Evolutionary conservation across 2,797 vertebrate species (phyloP).

Genomic region (Mallotus villosus): DNA sequence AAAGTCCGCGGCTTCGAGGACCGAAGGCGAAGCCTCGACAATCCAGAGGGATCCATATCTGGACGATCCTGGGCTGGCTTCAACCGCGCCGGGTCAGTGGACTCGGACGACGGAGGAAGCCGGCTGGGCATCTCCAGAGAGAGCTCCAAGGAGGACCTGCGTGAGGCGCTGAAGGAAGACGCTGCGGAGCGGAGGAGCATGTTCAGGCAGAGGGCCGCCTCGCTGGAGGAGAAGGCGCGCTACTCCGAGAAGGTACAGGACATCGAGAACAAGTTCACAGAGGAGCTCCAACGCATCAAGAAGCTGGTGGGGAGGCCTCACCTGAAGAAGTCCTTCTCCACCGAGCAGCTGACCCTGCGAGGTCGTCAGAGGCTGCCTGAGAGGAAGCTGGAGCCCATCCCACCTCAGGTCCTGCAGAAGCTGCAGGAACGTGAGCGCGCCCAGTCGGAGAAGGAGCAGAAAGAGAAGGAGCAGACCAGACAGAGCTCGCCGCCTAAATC

Average conservation of each 20-base stretch:
- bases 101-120: constrained; percentile 83
- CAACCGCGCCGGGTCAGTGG: constrained; percentile 87
- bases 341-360: constrained; percentile 76
- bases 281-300: constrained; percentile 93
- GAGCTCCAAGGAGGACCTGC: constrained; percentile 82
- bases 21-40: constrained; percentile 86
- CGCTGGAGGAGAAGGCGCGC: constrained; percentile 88
- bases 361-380: constrained; percentile 72
- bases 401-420: constrained; percentile 79
- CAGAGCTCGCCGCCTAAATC: constrained; percentile 41
- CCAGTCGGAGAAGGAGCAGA: constrained; percentile 71
- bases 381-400: constrained; percentile 76
- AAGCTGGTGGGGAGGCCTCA: constrained; percentile 91
- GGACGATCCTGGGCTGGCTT: constrained; percentile 86
- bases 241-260: constrained; percentile 87
- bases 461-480: constrained; percentile 47
- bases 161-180: constrained; percentile 79
- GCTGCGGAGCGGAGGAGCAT: constrained; percentile 83
- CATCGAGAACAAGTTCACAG: constrained; percentile 92
- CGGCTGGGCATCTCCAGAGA: constrained; percentile 83
- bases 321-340: constrained; percentile 88
- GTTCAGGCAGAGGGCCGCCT: constrained; percentile 90
- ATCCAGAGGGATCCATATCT: constrained; percentile 85
- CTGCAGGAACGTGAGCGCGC: constrained; percentile 78
- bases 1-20: constrained; percentile 91